Base-by-base conservation (phyloP, 2,113 vertebrate species). In the Cryptomyrus ogoouensis region DNA sequence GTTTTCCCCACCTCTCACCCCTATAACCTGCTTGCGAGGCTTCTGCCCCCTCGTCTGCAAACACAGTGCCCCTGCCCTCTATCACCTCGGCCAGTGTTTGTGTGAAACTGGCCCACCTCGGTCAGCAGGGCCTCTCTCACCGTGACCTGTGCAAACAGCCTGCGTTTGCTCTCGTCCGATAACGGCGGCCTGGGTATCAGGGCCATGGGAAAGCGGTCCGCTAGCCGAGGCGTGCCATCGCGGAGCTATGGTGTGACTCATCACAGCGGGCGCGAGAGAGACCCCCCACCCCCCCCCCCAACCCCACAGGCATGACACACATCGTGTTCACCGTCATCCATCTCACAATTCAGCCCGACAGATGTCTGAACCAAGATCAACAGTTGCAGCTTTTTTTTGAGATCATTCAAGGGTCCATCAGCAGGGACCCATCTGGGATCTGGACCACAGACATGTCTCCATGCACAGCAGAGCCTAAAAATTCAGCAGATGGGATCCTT, bases 71-170 rank as follows among this genome's bases (percentile, higher is more conserved):
- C 44, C 44, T 42, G 6, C 66, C 74, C 74, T 5, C 27, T 12
- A 6, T 93, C 89, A 89, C 52, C 87, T 89, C 42, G 6, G 87
- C 5, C 27, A 21, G 50, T 35, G 27, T 35, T 31, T 35, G 91
- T 93, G 91, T 91, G 89, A 49, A 92, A 88, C 47, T 19, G 58
- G 44, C 90, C 88, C 90, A 89, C 56, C 88, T 90, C 46, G 90
- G 90, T 89, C 90, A 83, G 87, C 35, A 42, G 31, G 35, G 10
- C 24, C 44, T 2, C 93, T 91, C 90, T 88, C 89, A 88, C 42
- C 70, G 89, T 56, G 39, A 50, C 58, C 90, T 94, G 88, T 92
- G 91, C 94, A 94, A 96, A 95, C 93, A 95, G 49, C 89, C 87
- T 50, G 15, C 50, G 88, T 89, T 91, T 92, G 91, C 89, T 92